Conservation (phyloP, 2,113 vertebrate genomes). For the Seriola dumerili region DNA sequence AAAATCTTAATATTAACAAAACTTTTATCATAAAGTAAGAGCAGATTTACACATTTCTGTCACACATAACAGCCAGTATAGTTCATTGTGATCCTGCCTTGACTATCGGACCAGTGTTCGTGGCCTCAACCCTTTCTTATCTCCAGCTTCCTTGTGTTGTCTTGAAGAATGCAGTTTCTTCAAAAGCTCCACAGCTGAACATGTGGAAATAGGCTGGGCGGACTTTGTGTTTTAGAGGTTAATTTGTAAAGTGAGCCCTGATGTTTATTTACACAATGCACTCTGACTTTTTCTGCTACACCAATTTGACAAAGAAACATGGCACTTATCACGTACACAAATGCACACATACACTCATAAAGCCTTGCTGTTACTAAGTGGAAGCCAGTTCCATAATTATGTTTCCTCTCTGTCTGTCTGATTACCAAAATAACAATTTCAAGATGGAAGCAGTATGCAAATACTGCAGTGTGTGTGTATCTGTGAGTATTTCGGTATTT, state of each 20-base stretch:
- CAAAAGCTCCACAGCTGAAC: background rate
- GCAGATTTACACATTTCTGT: background rate
- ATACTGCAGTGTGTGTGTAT: conserved; percentile 59
- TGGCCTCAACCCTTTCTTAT: too few species aligned
- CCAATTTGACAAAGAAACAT: conserved; percentile 34
- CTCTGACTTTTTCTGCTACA: conserved; percentile 35
- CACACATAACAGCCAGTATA: too few species aligned
- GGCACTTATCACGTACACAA: conserved; percentile 27
- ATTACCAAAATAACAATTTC: conserved; percentile 76
- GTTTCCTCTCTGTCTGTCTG: conserved; percentile 70
- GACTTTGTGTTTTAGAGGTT: conserved; percentile 18
- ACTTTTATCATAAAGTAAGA: background rate
- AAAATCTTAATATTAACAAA: too few species aligned
- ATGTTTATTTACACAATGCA: conserved; percentile 24
- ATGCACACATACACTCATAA: conserved; percentile 32
- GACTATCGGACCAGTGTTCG: too few species aligned
- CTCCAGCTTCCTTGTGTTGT: too few species aligned
- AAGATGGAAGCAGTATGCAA: conserved; percentile 70
- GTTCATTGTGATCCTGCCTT: too few species aligned
- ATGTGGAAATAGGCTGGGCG: background rate
- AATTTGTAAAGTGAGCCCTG: conserved; percentile 26
- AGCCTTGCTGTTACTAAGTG: conserved; percentile 59
- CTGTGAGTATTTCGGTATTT: conserved; percentile 58
- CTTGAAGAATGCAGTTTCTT: too few species aligned
- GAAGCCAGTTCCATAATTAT: conserved; percentile 71